Conservation (phyloP, 2,113 vertebrate species). For the Gasterosteus nipponicus region DNA sequence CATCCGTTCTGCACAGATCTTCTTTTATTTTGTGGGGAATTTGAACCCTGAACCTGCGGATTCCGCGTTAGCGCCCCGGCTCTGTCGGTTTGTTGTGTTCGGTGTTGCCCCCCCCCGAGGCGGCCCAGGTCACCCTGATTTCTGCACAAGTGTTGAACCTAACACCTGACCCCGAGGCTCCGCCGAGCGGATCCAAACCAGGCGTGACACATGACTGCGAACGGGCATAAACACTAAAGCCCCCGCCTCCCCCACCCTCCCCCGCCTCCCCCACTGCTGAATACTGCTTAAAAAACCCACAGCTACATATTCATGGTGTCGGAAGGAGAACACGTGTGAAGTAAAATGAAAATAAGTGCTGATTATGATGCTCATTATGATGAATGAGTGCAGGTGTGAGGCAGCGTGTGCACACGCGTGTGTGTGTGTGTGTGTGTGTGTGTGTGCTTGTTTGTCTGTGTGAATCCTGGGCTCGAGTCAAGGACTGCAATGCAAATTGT, state of each 20-base stretch:
- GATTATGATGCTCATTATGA: constrained; percentile 40
- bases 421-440: constrained; percentile 9
- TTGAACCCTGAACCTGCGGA: neutral
- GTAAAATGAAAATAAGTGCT: constrained; percentile 41
- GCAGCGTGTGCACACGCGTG: neutral
- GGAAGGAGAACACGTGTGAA: constrained; percentile 60
- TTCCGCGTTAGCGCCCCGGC: constrained; percentile 34
- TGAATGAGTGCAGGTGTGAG: constrained; percentile 27
- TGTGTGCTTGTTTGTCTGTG: constrained; percentile 22
- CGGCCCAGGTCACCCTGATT: constrained; percentile 69
- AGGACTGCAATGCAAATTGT: constrained; percentile 70
- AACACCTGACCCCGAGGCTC: constrained; percentile 78
- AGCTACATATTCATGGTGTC: constrained; percentile 59
- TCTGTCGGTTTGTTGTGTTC: constrained; percentile 60
- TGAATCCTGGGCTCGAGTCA: constrained; percentile 31
- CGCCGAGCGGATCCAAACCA: constrained; percentile 57
- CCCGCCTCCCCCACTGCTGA: neutral
- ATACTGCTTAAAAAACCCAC: constrained; percentile 28
- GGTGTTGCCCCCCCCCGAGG: constrained; percentile 54
- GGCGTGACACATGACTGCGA: constrained; percentile 68
- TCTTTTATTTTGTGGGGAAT: neutral
- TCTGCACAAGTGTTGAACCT: constrained; percentile 73
- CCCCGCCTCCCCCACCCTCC: too few species aligned
- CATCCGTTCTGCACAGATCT: neutral
- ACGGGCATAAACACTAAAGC: constrained; percentile 59